These are phyloP conservation scores for Crocidura indochinensis DNA, from an alignment of 2,797 vertebrate genomes.

Conservation along the genomic window DNA sequence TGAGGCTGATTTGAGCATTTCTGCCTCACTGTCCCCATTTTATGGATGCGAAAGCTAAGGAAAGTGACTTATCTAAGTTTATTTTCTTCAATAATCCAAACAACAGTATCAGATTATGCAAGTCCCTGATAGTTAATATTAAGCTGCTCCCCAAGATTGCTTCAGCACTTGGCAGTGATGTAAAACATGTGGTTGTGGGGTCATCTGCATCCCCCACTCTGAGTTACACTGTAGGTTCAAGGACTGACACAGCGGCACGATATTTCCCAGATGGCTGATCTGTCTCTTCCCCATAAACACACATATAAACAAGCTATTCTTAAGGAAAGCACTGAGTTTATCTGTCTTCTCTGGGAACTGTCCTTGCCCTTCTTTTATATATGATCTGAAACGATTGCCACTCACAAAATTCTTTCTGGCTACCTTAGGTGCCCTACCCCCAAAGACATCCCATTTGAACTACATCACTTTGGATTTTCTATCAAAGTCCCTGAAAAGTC, in stretches of 20 bases:
- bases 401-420: conserved; percentile 45
- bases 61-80: conserved; percentile 33
- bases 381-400: conserved; percentile 44
- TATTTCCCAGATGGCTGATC: conserved; percentile 72
- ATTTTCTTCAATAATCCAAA: conserved; percentile 61
- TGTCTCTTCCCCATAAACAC: conserved; percentile 75
- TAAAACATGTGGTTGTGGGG: conserved; percentile 58
- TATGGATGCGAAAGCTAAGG: conserved; percentile 43
- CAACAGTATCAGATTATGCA: conserved; percentile 33
- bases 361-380: conserved; percentile 49
- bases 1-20: background rate
- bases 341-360: conserved; percentile 59
- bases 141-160: conserved; percentile 51
- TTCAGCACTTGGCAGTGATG: conserved; percentile 67
- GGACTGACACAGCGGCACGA: conserved; percentile 36
- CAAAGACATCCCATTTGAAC: background rate
- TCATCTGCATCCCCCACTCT: background rate
- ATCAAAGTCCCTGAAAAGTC: background rate
- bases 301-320: conserved; percentile 70
- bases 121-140: conserved; percentile 65
- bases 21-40: conserved; percentile 2
- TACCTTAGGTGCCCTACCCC: conserved; percentile 65
- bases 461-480: background rate
- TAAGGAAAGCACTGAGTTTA: conserved; percentile 55
- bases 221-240: conserved; percentile 37